Base-by-base conservation (phyloP, 2,113 vertebrate species). In the Felis chaus region DNA sequence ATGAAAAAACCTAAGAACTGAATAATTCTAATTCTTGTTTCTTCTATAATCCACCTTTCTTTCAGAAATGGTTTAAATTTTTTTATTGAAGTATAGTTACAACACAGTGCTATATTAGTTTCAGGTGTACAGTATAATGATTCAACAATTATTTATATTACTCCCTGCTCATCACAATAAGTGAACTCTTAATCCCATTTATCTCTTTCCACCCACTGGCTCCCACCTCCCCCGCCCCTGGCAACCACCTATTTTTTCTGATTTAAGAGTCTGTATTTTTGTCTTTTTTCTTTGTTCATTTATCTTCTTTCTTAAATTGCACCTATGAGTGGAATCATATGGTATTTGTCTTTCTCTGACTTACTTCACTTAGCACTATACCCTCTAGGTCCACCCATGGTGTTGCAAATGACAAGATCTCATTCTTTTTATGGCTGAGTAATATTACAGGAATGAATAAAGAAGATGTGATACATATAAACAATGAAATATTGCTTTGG, bases 21-120 rank as follows among this genome's bases (percentile, higher is more conserved):
- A 29, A 25, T 83, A 69, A 94, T 79, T 39, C 55, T 57, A 48
- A 15, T 78, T 87, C 48, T 73, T 80, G 6, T 74, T 95, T 86
- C 48, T 83, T 95, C 55, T 90, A 29, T 83, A 82, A 90, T 57
- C 45, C 21, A 25, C 39, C 29, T 97, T 86, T 61, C 84, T 94
- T 78, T 31, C 27, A 48, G 74, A 45, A 78, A 78, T 48, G 41
- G 15, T 78, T 48, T 31, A 48, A 48, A 48, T 18, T 45, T 29
- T 41, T 78, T 78, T 78, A 45, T 48, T 78, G 41, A 48, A 31
- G 74, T 31, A 78, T 48, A 78, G 45, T 18, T 78, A 78, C 45
- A 39, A 45, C 14, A 74, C 12, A 48, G 41, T 78, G 14, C 18
- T 78, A 31, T 78, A 48, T 48, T 48, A 78, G 41, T 48, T 48